Evolutionary conservation across 2,888 invertebrate genomes (phyloP), one percentile per base, ranked within the genome.

Genomic region (Petrolisthes cinctipes): DNA sequence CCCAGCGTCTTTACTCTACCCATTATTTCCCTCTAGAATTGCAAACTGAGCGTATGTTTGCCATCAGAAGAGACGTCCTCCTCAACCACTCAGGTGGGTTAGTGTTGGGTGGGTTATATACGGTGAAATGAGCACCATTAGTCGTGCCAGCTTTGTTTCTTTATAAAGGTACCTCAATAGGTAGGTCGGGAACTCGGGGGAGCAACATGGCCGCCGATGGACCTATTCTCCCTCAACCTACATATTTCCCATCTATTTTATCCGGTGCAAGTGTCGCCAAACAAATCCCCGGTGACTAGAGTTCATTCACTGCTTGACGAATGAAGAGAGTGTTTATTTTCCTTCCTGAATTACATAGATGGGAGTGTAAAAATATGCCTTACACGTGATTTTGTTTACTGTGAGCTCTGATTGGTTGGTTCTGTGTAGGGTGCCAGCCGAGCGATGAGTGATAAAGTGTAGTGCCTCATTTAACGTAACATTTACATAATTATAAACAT

Each of bases 311-410:
- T 54, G 53, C 79, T 9, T 54, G 79, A 79, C 79, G 14, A 4
- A 17, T 6, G 17, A n/a, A 17, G 71, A 17, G 71, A 37, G 37
- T 73, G 6, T 73, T 7, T 5, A 7, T 7, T 73, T 14, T 23
- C 23, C 20, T 6, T 9, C 20, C n/a, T 14, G 9, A 20, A 73
- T 7, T 73, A 73, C 23, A 14, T 14, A 73, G 6, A 1, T 73
- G 17, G 6, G 66, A 23, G 66, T 17, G 66, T n/a, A 85, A 66
- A 86, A 68, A 82, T 76, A 86, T 61, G 71, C 73, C n/a, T 86
- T 86, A 75, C 86, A 86, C 86, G 86, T 86, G 86, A 86, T 81
- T 82, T 61, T 86, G 86, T 82, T 86, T 86, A 86, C 86, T 73
- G 73, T 81, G 85, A n/a, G 23, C 54, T 56, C 71, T 81, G 86